Percentiles rank a stretch among this genome's conserved stretches.
Conservation (phyloP, 2,888 invertebrate species). For the Tenthredo notha region DNA sequence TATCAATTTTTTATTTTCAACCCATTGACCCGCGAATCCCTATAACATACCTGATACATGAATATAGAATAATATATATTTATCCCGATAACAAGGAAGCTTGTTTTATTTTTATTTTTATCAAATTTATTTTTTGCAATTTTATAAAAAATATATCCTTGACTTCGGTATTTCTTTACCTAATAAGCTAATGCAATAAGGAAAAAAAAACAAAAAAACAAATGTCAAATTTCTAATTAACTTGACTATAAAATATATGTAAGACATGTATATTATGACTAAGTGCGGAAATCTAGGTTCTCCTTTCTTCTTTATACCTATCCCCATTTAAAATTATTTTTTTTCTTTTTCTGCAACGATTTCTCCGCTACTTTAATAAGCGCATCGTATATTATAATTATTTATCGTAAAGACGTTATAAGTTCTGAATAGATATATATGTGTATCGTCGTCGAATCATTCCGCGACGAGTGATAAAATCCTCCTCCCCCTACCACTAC, state of each 20-base stretch:
- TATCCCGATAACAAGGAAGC: background rate
- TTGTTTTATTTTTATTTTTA: no score
- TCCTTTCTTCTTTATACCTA: background rate
- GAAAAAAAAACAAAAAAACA: no score
- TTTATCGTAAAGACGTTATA: background rate
- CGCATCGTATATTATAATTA: background rate
- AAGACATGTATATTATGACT: no score
- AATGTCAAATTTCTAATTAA: no score
- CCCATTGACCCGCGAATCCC: background rate
- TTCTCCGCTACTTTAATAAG: background rate
- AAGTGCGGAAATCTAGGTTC: background rate
- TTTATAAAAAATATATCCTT: no score
- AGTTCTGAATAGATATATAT: background rate
- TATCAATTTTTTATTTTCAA: background rate
- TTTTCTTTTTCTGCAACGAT: background rate
- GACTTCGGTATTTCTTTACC: no score
- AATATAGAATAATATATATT: background rate
- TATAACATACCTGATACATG: background rate
- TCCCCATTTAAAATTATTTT: background rate
- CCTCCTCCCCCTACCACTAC: background rate
- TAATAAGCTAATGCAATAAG: no score
- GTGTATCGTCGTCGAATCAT: background rate
- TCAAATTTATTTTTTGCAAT: no score
- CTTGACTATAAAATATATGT: no score
- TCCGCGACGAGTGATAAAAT: background rate